Evolutionary conservation across 2,797 vertebrate genomes (phyloP).

Genomic region (Oceanodroma leucorhoa): DNA sequence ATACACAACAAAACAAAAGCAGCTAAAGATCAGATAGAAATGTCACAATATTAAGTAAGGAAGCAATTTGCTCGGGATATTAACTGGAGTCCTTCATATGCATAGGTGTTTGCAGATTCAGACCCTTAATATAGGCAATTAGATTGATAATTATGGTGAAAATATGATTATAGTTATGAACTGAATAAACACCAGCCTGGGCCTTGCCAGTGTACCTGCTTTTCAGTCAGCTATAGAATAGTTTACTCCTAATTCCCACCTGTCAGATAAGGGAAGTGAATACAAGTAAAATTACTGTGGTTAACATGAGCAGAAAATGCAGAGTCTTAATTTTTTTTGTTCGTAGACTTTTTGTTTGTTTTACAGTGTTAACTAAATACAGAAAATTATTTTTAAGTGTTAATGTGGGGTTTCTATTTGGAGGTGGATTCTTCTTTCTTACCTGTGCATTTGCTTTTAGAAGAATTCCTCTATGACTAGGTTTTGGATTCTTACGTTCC

Average conservation of each 20-base stretch:
- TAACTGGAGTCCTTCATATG: background rate
- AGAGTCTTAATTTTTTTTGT: background rate
- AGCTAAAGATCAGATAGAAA: background rate
- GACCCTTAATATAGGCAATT: background rate
- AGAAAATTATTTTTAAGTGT: background rate
- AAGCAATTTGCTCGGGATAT: rapidly evolving
- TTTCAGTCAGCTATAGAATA: background rate
- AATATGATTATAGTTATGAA: background rate
- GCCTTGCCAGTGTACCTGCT: background rate
- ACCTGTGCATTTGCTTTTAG: background rate
- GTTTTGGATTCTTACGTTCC: background rate
- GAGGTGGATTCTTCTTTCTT: background rate
- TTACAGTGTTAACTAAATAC: background rate
- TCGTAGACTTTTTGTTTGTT: background rate
- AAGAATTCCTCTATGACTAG: background rate
- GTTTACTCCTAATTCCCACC: background rate
- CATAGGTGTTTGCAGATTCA: background rate
- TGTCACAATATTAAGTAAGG: background rate
- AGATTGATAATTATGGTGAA: background rate
- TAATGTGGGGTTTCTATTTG: background rate
- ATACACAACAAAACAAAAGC: background rate
- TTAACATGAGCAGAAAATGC: background rate
- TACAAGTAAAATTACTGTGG: background rate
- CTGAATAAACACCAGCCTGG: background rate
- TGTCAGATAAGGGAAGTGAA: background rate